Evolutionary conservation across 2,113 vertebrate genomes (phyloP), one percentile per base, ranked within the genome.

Genomic region (Pseudopodoces humilis): DNA sequence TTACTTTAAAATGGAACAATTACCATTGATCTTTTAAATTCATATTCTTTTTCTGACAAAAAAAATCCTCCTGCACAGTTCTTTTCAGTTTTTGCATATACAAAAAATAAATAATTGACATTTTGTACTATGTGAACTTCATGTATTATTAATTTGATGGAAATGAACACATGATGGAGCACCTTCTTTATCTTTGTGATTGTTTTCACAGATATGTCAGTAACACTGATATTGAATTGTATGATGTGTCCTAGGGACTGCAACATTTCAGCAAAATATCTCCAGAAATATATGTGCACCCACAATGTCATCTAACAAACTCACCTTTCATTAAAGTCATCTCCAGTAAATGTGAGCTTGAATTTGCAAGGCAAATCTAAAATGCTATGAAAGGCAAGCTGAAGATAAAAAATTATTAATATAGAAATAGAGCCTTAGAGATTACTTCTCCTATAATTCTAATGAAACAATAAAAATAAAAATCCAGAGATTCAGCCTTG

Each of bases 141-240:
- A 97, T 95, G 93, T 96, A 96, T 97, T 97, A 96, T 96, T 96
- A 97, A 97, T 97, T 94, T 96, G 94, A 96, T 96, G 95, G 94
- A 97, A 96, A 96, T 95, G 93, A 96, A 94, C 92, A 96, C 94
- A 96, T 96, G 95, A 97, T 97, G 93, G 94, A 95, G 92, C 88
- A 90, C 92, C 93, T 94, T 96, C 95, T 97, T 96, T 94, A 96
- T 96, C 94, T 95, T 93, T 94, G 94, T 81, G 94, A 93, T 96
- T 94, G 93, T 96, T 96, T 96, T 86, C 88, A 83, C 92, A 88
- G 93, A 86, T 95, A 95, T 84, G 93, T 96, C 96, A 96, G 90
- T 90, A 94, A 86, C 88, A 86, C 60, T 81, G 93, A 86, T 96
- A 94, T 39, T 83, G 94, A 83, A 94, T 86, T 90, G 88, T 95